phyloP scores from a whole-genome alignment of 2,113 vertebrate genomes.

The Rhinichthys klamathensis region DNA sequence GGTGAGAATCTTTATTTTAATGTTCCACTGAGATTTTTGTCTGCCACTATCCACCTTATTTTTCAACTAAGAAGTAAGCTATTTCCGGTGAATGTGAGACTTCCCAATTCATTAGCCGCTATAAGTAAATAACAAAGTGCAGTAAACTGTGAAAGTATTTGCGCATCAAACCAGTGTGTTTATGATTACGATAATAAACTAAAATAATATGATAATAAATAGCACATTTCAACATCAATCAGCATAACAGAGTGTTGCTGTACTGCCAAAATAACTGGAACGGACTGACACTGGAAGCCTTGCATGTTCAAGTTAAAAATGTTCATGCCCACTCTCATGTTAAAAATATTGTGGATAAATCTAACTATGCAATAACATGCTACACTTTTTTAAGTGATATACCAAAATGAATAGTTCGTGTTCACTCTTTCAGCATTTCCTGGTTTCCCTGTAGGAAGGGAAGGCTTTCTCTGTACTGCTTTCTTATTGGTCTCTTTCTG shows the following conservation, averaged over 20 bases:
- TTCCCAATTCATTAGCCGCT: background rate
- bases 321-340: too few species aligned
- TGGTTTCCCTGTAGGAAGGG: background rate
- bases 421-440: background rate
- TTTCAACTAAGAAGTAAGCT: background rate
- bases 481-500: background rate
- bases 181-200: background rate
- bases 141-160: background rate
- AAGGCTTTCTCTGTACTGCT: background rate
- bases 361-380: too few species aligned
- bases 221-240: too few species aligned
- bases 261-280: too few species aligned
- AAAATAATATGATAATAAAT: background rate
- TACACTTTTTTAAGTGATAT: too few species aligned
- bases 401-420: background rate
- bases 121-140: background rate
- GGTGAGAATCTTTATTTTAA: conserved; percentile 70
- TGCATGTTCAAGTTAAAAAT: background rate
- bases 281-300: background rate
- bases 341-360: too few species aligned
- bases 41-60: background rate
- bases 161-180: background rate
- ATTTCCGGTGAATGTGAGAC: background rate
- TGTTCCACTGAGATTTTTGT: background rate
- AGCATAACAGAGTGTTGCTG: too few species aligned